Conservation (phyloP, 2,797 vertebrate species). For the Melopsittacus undulatus region DNA sequence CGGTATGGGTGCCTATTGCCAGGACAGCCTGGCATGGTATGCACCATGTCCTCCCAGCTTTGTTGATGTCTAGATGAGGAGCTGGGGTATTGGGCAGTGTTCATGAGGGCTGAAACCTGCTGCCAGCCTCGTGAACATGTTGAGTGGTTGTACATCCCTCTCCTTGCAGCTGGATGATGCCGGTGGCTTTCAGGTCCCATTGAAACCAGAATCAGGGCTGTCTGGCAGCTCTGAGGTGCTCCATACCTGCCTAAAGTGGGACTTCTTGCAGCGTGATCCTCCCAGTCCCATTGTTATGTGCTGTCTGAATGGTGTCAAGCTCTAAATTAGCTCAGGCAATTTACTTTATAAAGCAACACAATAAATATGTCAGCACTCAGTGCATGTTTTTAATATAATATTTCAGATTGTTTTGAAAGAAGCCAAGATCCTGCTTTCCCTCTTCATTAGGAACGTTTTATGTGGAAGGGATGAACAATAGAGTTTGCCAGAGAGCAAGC, state of each 20-base stretch:
- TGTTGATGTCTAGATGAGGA: not conserved
- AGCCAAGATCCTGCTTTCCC: constrained; percentile 55
- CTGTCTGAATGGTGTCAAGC: constrained; percentile 28
- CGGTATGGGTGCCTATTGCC: fast-evolving
- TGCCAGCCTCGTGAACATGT: not conserved
- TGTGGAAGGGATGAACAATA: constrained; percentile 56
- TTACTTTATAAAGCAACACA: constrained; percentile 40
- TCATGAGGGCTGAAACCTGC: not conserved
- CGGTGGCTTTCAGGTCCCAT: not conserved
- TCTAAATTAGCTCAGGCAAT: constrained; percentile 37
- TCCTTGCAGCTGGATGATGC: not conserved
- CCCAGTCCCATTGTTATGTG: not conserved
- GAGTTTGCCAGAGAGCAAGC: constrained; percentile 46
- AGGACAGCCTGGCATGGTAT: not conserved
- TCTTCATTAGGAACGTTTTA: constrained; percentile 40
- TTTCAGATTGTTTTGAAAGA: constrained; percentile 67
- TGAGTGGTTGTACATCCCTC: not conserved
- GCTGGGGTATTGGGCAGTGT: not conserved
- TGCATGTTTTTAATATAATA: constrained; percentile 47
- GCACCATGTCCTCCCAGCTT: fast-evolving
- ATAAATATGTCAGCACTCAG: constrained; percentile 59
- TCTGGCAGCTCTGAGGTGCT: not conserved
- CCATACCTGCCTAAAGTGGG: not conserved
- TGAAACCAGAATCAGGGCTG: not conserved
- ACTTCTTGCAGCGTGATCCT: not conserved